Evolutionary conservation across 2,113 vertebrate species (phyloP).

Genomic region (Planiliza haematocheilus): DNA sequence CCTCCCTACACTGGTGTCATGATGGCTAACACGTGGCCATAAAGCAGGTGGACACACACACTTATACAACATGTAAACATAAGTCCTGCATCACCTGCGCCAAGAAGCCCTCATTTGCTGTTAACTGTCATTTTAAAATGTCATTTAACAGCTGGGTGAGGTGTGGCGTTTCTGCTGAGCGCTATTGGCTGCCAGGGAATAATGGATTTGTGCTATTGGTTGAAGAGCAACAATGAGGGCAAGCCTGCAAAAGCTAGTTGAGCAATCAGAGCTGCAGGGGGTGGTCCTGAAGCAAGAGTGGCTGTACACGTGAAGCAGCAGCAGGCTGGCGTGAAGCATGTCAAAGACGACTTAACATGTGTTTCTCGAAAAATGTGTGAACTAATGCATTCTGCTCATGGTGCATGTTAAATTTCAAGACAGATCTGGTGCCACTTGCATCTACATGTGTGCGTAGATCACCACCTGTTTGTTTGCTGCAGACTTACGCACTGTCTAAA

Average conservation of each 20-base stretch:
- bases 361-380: constrained; percentile 36
- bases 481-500: background rate
- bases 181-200: constrained; percentile 38
- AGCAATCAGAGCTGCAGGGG: constrained; percentile 65
- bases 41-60: constrained; percentile 18
- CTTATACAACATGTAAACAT: constrained; percentile 32
- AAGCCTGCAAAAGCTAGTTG: constrained; percentile 55
- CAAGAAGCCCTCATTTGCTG: background rate
- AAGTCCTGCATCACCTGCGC: constrained; percentile 14
- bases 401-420: background rate
- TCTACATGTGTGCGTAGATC: constrained; percentile 36
- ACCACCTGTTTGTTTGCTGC: constrained; percentile 2
- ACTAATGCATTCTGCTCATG: constrained; percentile 21
- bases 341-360: constrained; percentile 68
- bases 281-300: constrained; percentile 45
- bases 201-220: constrained; percentile 50
- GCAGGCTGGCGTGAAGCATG: constrained; percentile 45
- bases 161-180: constrained; percentile 23
- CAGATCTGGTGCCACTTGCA: background rate
- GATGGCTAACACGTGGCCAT: constrained; percentile 50
- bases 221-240: background rate
- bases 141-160: constrained; percentile 24
- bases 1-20: constrained; percentile 37
- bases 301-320: constrained; percentile 67
- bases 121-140: background rate